Percentiles rank a stretch among this genome's conserved stretches.
These are phyloP conservation scores for Esox lucius DNA, from an alignment of 2,797 vertebrate genomes.

Conservation along the genomic window DNA sequence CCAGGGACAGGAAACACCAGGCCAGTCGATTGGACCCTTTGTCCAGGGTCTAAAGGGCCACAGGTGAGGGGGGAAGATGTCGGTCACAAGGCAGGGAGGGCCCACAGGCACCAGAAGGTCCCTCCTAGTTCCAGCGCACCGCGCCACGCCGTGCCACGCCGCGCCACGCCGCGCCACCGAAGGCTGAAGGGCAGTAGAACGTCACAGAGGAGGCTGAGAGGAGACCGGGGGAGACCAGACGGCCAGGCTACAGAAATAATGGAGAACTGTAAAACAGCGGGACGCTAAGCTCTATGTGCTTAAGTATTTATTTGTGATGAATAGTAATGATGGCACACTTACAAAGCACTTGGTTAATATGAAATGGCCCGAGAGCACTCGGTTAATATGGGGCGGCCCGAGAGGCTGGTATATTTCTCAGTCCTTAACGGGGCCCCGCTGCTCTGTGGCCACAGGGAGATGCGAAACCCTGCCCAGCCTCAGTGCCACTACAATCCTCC, in stretches of 20 bases:
- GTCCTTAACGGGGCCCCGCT: slow-evolving; percentile 55
- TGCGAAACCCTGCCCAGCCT: slow-evolving; percentile 47
- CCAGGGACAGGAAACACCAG: background rate
- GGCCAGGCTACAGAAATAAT: slow-evolving; percentile 66
- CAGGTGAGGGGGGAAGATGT: slow-evolving; percentile 65
- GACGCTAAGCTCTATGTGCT: slow-evolving; percentile 74
- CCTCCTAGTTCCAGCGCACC: slow-evolving; percentile 37
- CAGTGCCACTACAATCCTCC: slow-evolving; percentile 38
- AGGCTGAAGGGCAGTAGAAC: slow-evolving; percentile 71
- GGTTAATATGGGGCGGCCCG: too few relatives aligned
- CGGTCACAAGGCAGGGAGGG: slow-evolving; percentile 62
- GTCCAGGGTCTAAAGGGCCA: slow-evolving; percentile 52
- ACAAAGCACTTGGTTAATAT: slow-evolving; percentile 80
- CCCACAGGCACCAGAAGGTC: slow-evolving; percentile 60
- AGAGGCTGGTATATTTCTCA: slow-evolving; percentile 45
- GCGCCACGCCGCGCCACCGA: slow-evolving; percentile 52
- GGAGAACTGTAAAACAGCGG: slow-evolving; percentile 70
- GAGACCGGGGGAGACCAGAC: slow-evolving; percentile 10
- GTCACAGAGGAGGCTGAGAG: slow-evolving; percentile 30
- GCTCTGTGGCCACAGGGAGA: slow-evolving; percentile 40
- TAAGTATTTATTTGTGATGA: slow-evolving; percentile 82
- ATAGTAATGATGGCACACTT: slow-evolving; percentile 78
- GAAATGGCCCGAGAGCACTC: slow-evolving; percentile 32
- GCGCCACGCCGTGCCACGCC: too few relatives aligned
- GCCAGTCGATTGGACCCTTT: slow-evolving; percentile 46